These are phyloP conservation scores for Drosophila punjabiensis DNA, from an alignment of 1,140 invertebrate species.

Conservation along the genomic window DNA sequence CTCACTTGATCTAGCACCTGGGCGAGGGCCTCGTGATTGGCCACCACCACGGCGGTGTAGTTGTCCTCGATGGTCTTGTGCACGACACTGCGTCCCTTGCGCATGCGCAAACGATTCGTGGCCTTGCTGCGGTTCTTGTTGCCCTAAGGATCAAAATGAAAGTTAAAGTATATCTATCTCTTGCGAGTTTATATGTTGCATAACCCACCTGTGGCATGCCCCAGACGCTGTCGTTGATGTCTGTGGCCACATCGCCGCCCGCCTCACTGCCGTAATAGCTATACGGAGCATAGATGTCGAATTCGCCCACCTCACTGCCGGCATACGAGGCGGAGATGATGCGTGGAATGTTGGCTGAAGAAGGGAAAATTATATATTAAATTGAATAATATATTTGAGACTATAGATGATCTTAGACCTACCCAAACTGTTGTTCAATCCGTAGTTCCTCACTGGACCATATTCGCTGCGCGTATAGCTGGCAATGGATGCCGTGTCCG, in stretches of 20 bases:
- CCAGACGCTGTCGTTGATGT: constrained; percentile 84
- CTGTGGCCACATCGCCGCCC: constrained; percentile 84
- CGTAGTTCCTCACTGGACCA: constrained; percentile 73
- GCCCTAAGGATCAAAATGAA: constrained; percentile 38
- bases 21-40: constrained; percentile 94
- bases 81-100: constrained; percentile 91
- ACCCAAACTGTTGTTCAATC: constrained; percentile 81
- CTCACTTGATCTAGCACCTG: constrained; percentile 93
- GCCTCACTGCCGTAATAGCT: constrained; percentile 89
- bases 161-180: not conserved
- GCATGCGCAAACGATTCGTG: constrained; percentile 89
- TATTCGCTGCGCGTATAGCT: constrained; percentile 84
- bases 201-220: constrained; percentile 76
- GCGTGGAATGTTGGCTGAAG: constrained; percentile 86
- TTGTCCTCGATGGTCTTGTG: constrained; percentile 94
- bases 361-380: not conserved
- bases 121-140: constrained; percentile 83
- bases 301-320: constrained; percentile 91
- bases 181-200: fast-evolving
- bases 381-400: not conserved
- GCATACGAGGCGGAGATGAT: constrained; percentile 91
- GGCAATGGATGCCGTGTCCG: constrained; percentile 81
- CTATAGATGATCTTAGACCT: not conserved
- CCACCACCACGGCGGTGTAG: constrained; percentile 94
- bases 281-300: constrained; percentile 92